Percentiles rank a stretch among this genome's conserved stretches.
These are phyloP conservation scores for Deroplatys truncata DNA, from an alignment of 2,888 invertebrate species.

Conservation along the genomic window DNA sequence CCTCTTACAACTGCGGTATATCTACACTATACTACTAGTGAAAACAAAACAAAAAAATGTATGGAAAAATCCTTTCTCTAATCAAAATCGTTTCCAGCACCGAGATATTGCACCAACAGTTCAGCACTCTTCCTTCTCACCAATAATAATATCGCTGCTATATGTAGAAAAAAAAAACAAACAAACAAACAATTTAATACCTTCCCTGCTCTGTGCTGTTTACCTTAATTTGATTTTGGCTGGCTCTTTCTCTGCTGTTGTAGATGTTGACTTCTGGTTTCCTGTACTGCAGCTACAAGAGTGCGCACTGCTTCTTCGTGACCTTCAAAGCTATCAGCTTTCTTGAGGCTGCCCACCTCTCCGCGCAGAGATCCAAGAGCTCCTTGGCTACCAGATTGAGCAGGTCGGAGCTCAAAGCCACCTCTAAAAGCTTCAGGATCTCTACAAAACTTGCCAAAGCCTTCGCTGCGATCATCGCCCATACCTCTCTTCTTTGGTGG, in stretches of 20 bases:
- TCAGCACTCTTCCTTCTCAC: too few species aligned
- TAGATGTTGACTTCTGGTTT: constrained; percentile 49
- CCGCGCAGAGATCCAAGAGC: constrained; percentile 21
- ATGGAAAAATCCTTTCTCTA: not conserved
- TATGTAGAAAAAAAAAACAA: too few species aligned
- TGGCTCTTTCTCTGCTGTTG: constrained; percentile 42
- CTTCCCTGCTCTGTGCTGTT: not conserved
- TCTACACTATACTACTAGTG: not conserved
- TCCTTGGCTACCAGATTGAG: constrained; percentile 29
- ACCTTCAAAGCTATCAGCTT: constrained; percentile 65
- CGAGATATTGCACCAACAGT: not conserved
- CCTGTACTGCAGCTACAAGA: constrained; percentile 62
- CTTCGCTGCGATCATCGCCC: constrained; percentile 25
- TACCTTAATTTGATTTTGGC: constrained; percentile 33
- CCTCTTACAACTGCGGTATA: not conserved
- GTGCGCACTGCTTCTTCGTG: constrained; percentile 65
- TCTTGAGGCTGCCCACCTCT: constrained; percentile 46
- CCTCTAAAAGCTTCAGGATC: constrained; percentile 39
- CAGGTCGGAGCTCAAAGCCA: constrained; percentile 35
- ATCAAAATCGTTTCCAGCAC: not conserved
- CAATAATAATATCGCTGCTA: too few species aligned
- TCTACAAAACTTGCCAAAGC: constrained; percentile 35
- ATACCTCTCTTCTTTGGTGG: constrained; percentile 47
- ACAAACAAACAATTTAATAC: too few species aligned
- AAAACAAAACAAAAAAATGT: not conserved